Evolutionary conservation across 2,113 vertebrate genomes (phyloP), one percentile per base, ranked within the genome.

Genomic region (Neogobius melanostomus): DNA sequence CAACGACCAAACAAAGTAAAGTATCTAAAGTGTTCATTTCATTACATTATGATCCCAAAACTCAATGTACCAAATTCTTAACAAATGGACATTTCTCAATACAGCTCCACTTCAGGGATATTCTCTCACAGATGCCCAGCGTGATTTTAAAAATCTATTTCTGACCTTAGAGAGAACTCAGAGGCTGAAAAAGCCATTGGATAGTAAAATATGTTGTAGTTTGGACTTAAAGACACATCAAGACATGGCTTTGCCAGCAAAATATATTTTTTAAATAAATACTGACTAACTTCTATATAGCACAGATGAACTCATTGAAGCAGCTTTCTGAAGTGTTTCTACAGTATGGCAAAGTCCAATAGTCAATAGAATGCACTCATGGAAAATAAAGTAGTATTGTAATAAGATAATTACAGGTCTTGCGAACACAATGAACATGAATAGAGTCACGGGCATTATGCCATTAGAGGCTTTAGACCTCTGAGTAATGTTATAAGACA

Each of bases 401-500:
- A 59, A 57, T 67, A 49, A 51, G 42, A 4, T 67, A 46, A 76
- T 73, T 82, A 52, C 56, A 61, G 44, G 17, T 46, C 72, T 81
- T 56, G n/a, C 66, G 75, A 79, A 70, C 62, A 68, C 44, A 61
- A 54, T 7, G 8, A 75, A 67, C 62, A 43, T 76, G 60, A 70
- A 69, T 17, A 70, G 63, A 77, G 74, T 53, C 52, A 53, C 16
- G 21, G 53, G 50, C 52, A 61, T n/a, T 64, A 81, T 74, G 57
- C 36, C 69, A 66, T 81, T 77, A 75, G 62, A 43, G 44, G 11
- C 14, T 51, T 77, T 50, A 63, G 75, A 75, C 71, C 74, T 60
- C 42, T 65, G 62, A 71, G 82, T 81, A 65, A 73, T 72, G 77
- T 66, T 71, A 81, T 56, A 64, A 71, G 36, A 43, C 46, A 74